Conservation (phyloP, 2,888 invertebrate species). For the Automeris io region DNA sequence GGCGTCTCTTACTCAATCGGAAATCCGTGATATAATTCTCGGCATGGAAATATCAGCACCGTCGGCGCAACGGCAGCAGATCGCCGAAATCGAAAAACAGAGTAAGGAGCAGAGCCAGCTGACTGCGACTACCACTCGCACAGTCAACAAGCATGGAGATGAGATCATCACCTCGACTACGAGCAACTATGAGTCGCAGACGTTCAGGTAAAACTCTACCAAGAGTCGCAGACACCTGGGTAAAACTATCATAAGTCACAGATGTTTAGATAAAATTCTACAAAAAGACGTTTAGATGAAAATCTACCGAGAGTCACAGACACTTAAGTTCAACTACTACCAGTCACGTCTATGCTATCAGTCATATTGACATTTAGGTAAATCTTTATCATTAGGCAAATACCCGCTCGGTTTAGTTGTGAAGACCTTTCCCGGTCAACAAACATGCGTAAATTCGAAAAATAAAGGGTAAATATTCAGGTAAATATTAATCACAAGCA, state of each 20-base stretch:
- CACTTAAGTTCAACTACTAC: too few species aligned
- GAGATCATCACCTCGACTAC: constrained; percentile 99
- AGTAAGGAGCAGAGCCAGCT: constrained; percentile 99
- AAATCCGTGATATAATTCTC: constrained; percentile 98
- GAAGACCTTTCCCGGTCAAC: too few species aligned
- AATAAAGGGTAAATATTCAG: too few species aligned
- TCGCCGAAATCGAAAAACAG: constrained; percentile 99
- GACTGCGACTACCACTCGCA: constrained; percentile 98
- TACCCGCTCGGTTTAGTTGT: too few species aligned
- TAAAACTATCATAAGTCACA: too few species aligned
- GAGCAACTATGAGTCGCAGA: constrained; percentile 98
- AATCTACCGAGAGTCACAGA: too few species aligned
- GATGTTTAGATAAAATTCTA: too few species aligned
- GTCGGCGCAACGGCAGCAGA: constrained; percentile 98
- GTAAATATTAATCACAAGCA: too few species aligned
- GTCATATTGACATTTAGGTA: constrained; percentile 8
- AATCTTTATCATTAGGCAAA: background rate
- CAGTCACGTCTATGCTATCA: too few species aligned
- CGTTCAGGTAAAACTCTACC: constrained; percentile 86
- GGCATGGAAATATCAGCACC: constrained; percentile 99
- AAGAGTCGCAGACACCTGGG: constrained; percentile 97
- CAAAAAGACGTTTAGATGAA: constrained; percentile 84
- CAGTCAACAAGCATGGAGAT: constrained; percentile 99
- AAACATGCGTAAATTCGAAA: too few species aligned
- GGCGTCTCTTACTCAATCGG: constrained; percentile 98